Percentiles rank a stretch among this genome's conserved stretches.
phyloP scores from a whole-genome alignment of 2,797 vertebrate genomes.

The Austrolebias charrua region DNA sequence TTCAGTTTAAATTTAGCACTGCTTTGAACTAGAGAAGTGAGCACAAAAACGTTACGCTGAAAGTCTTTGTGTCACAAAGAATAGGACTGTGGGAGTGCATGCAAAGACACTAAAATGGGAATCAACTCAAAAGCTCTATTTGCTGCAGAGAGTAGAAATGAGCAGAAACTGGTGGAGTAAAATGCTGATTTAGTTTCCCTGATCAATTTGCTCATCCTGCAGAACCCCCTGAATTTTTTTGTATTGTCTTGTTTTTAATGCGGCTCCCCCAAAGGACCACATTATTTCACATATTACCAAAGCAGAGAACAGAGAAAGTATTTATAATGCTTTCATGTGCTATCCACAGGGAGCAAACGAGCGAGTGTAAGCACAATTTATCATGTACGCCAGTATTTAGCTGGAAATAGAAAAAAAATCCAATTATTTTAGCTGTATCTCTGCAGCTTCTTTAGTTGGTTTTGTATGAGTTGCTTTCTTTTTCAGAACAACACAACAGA shows the following conservation, averaged over 20 bases:
- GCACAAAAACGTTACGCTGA: constrained; percentile 41
- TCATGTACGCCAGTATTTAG: constrained; percentile 42
- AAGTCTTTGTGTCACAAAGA: constrained; percentile 46
- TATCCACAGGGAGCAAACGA: constrained; percentile 54
- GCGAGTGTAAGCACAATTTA: constrained; percentile 59
- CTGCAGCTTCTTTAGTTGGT: constrained; percentile 21
- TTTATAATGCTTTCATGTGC: constrained; percentile 51
- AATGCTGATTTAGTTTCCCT: constrained; percentile 36
- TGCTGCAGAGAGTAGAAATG: constrained; percentile 42
- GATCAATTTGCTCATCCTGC: constrained; percentile 46
- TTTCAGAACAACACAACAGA: neutral
- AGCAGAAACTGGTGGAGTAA: constrained; percentile 30
- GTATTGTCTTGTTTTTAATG: constrained; percentile 39
- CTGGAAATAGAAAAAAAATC: constrained; percentile 21
- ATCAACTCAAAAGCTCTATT: constrained; percentile 9
- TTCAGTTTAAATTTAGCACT: constrained; percentile 5
- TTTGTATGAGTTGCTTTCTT: constrained; percentile 15
- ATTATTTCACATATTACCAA: constrained; percentile 56
- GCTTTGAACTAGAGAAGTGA: constrained; percentile 32
- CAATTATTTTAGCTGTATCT: constrained; percentile 25
- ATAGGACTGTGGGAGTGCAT: constrained; percentile 30
- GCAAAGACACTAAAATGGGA: constrained; percentile 16
- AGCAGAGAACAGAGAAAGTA: constrained; percentile 48
- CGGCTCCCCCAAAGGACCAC: constrained; percentile 42
- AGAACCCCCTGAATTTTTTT: constrained; percentile 40